phyloP scores from a whole-genome alignment of 2,888 invertebrate species.

The Lepas anatifera region DNA sequence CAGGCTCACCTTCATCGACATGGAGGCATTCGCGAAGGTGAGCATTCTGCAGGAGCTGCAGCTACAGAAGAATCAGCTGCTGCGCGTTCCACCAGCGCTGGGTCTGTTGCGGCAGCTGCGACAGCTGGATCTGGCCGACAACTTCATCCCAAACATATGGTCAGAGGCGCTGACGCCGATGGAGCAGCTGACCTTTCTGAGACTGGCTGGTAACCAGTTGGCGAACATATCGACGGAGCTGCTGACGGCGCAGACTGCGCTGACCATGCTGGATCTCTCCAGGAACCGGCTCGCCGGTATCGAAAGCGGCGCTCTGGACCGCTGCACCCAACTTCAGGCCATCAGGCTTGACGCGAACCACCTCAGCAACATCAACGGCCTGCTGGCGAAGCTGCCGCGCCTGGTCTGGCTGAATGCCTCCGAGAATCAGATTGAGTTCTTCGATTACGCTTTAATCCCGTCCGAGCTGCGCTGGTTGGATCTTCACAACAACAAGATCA shows the following conservation, averaged over 20 bases:
- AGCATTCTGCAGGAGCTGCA: slow-evolving; percentile 81
- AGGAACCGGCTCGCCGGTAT: slow-evolving; percentile 55
- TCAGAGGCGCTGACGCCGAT: slow-evolving; percentile 73
- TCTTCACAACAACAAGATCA: slow-evolving; percentile 72
- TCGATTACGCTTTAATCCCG: slow-evolving; percentile 77
- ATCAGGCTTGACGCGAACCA: slow-evolving; percentile 75
- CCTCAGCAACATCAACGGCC: slow-evolving; percentile 63
- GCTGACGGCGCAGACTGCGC: slow-evolving; percentile 21
- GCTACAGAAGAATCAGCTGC: slow-evolving; percentile 73
- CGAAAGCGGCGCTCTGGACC: slow-evolving; percentile 67
- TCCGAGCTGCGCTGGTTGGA: slow-evolving; percentile 74
- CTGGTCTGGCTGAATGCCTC: slow-evolving; percentile 82
- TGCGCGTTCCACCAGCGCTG: slow-evolving; percentile 64
- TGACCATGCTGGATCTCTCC: slow-evolving; percentile 70
- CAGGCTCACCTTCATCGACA: slow-evolving; percentile 65
- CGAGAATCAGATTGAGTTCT: slow-evolving; percentile 76
- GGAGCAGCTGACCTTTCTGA: slow-evolving; percentile 45
- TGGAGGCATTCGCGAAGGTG: slow-evolving; percentile 79
- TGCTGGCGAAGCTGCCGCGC: slow-evolving; percentile 70
- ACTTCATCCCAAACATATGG: slow-evolving; percentile 66
- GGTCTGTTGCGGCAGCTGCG: slow-evolving; percentile 72
- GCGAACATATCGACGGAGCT: slow-evolving; percentile 37
- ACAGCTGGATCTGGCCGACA: slow-evolving; percentile 83
- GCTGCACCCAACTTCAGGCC: slow-evolving; percentile 66
- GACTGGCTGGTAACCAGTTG: slow-evolving; percentile 35